phyloP scores from a whole-genome alignment of 2,888 invertebrate genomes.

The Crossocerus cetratus region DNA sequence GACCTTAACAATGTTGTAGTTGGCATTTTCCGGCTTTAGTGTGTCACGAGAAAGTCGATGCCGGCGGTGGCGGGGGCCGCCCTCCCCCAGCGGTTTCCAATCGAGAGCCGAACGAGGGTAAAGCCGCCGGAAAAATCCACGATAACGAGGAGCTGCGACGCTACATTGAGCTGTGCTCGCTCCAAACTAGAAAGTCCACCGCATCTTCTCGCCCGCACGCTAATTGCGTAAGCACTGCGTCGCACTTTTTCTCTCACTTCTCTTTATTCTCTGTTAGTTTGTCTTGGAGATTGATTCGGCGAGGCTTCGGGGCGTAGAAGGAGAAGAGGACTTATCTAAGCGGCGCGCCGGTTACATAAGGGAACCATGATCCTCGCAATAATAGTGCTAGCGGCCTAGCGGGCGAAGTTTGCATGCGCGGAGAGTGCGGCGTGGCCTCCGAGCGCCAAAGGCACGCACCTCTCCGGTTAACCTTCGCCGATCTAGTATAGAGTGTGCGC shows the following conservation, averaged over 20 bases:
- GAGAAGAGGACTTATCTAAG: neutral
- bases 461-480: conserved; percentile 3
- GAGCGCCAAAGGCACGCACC: neutral
- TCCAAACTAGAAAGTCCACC: conserved; percentile 49
- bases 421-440: neutral
- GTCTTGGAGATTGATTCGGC: neutral
- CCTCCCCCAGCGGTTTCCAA: conserved; percentile 46
- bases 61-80: conserved; percentile 37
- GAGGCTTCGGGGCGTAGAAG: neutral
- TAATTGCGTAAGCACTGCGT: neutral
- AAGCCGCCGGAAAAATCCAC: conserved; percentile 45
- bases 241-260: neutral
- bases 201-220: conserved; percentile 21
- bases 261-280: neutral
- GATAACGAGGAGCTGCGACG: conserved; percentile 32
- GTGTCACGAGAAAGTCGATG: conserved; percentile 58
- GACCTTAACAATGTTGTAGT: conserved; percentile 1
- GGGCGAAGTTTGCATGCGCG: neutral
- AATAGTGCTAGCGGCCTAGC: neutral
- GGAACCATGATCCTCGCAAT: too few species aligned
- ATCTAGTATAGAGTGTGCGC: neutral
- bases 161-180: neutral
- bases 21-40: conserved; percentile 51
- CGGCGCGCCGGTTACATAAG: too few species aligned
- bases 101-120: conserved; percentile 32